phyloP scores from a whole-genome alignment of 2,888 invertebrate species.

The Pseudococcus viburni region DNA sequence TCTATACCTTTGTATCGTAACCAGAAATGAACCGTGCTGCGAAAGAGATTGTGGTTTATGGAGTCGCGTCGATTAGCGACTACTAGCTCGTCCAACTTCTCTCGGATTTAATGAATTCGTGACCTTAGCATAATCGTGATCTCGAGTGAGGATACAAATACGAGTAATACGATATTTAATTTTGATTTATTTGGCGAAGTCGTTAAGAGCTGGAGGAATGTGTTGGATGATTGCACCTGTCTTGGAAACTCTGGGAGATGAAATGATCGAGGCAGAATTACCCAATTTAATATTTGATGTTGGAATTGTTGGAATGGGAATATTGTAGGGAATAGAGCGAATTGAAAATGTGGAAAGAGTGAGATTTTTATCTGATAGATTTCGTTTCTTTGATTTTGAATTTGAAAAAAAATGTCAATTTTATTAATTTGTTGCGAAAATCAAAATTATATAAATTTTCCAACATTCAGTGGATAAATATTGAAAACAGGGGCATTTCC shows the following conservation, averaged over 20 bases:
- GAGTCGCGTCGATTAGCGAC: background rate
- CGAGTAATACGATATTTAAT: background rate
- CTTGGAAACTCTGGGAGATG: background rate
- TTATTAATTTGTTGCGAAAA: too few relatives aligned
- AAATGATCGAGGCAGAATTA: background rate
- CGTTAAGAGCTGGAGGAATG: background rate
- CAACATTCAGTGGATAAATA: too few relatives aligned
- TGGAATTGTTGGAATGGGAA: too few relatives aligned
- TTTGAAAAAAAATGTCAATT: too few relatives aligned
- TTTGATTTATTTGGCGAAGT: background rate
- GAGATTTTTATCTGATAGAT: too few relatives aligned
- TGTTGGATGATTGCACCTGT: background rate
- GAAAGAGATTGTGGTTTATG: background rate
- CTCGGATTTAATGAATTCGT: slow-evolving; percentile 3
- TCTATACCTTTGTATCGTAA: background rate
- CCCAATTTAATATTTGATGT: too few relatives aligned
- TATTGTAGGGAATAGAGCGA: too few relatives aligned
- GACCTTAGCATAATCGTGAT: slow-evolving; percentile 4
- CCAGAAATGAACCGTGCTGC: background rate
- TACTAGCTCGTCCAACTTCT: background rate
- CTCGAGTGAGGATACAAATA: background rate
- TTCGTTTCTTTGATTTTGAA: too few relatives aligned
- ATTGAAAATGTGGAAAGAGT: too few relatives aligned
- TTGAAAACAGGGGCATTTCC: too few relatives aligned
- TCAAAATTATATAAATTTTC: too few relatives aligned